Evolutionary conservation across 2,797 vertebrate species (phyloP).

Genomic region (Sparus aurata): DNA sequence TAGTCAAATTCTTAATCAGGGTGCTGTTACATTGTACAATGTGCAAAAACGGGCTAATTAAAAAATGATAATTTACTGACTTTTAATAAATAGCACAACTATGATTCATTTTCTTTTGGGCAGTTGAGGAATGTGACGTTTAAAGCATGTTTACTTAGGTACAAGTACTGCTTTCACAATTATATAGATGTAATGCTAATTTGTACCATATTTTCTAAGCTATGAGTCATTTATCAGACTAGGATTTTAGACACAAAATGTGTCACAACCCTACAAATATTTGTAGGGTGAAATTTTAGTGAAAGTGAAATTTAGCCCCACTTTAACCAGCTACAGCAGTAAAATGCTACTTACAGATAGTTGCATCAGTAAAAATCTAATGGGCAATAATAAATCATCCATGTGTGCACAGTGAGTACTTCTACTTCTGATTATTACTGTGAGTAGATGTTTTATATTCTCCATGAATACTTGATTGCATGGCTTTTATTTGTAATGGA

Average conservation of each 20-base stretch:
- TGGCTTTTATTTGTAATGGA: neutral
- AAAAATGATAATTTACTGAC: neutral
- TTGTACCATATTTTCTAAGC: neutral
- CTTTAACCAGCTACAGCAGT: neutral
- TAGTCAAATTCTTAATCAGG: slow-evolving; percentile 30
- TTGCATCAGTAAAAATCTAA: neutral
- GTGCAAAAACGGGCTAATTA: neutral
- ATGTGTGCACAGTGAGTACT: neutral
- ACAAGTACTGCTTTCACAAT: neutral
- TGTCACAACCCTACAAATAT: neutral
- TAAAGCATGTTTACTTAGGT: neutral
- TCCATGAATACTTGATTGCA: neutral
- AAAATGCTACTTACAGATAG: neutral
- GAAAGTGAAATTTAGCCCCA: neutral
- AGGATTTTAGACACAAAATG: neutral
- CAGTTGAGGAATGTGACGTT: neutral
- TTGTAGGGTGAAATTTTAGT: too few species aligned
- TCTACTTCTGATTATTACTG: neutral
- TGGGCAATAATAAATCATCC: neutral
- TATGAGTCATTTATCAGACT: neutral
- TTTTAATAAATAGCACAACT: neutral
- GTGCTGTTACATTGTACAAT: neutral
- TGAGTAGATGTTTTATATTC: neutral
- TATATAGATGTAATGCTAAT: neutral
- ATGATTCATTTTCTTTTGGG: neutral